Base-by-base conservation (phyloP, 2,888 invertebrate species). In the Synergus itoensis region DNA sequence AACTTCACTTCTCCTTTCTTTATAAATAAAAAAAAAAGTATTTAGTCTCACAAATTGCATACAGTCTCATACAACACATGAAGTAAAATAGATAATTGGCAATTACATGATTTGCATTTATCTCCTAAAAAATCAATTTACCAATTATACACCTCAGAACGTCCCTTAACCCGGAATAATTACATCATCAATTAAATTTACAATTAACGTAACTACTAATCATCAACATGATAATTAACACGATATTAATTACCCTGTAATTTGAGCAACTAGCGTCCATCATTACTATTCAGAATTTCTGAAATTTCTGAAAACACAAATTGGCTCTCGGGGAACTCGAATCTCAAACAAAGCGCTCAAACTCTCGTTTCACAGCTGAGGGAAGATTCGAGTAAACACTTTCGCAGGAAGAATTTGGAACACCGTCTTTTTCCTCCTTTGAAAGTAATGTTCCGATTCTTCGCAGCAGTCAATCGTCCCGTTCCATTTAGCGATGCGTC, bases 401-500 rank as follows among this genome's bases (percentile, higher is more conserved):
- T 64, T 4, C 28, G 64, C 8, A 40, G n/a, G 64, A 40, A 18
- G 43, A 65, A 67, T 67, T 67, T 45, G 21, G 21, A 67, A 67
- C 43, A 45, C 0, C 36, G 36, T 12, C 43, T 67, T 21, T 11
- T 21, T 65, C 43, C 14, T 45, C 67, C 5, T 69, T 69, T 12
- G 16, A 69, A 45, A 45, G 45, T 69, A 69, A 48, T 69, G 67
- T 79, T 75, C 21, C 77, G 64, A 62, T 69, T 48, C 57, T 62
- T 48, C 48, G 67, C 28, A 28, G 45, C 40, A 76, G 63, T 77
- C 78, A 79, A 76, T 81, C 78, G 77, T 79, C 82, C 78, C 83
- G 81, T 81, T 81, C 81, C 82, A 77, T 82, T 83, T 81, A 84
- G 80, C 82, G 81, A 80, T 80, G 75, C 78, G 80, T 80, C 80